Evolutionary conservation across 2,797 vertebrate genomes (phyloP).

Genomic region (Sternarchorhynchus goeldii): DNA sequence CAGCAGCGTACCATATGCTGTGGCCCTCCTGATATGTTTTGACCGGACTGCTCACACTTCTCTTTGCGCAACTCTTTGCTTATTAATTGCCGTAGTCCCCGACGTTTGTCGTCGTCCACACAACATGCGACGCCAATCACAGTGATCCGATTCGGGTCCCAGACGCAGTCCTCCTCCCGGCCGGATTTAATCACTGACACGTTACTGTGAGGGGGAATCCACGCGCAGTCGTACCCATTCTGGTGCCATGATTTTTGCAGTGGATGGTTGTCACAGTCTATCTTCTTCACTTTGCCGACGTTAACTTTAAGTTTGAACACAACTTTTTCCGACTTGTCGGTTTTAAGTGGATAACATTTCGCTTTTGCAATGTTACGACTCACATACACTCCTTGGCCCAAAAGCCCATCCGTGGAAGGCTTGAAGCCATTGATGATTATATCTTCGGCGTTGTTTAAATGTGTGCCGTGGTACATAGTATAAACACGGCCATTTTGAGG

Average conservation of each 20-base stretch:
- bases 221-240: constrained; percentile 58
- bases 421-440: constrained; percentile 55
- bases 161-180: constrained; percentile 62
- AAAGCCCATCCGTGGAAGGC: constrained; percentile 54
- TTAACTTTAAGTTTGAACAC: constrained; percentile 60
- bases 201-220: constrained; percentile 57
- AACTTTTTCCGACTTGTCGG: constrained; percentile 46
- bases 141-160: constrained; percentile 58
- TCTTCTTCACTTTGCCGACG: constrained; percentile 62
- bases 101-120: constrained; percentile 32
- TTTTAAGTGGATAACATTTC: constrained; percentile 55
- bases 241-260: constrained; percentile 57
- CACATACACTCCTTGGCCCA: constrained; percentile 61
- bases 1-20: constrained; percentile 56
- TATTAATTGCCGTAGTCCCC: constrained; percentile 45
- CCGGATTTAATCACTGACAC: constrained; percentile 52
- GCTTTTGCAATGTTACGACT: constrained; percentile 62
- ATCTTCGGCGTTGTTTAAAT: constrained; percentile 31
- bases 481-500: constrained; percentile 45
- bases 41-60: constrained; percentile 36
- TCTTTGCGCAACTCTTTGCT: background rate
- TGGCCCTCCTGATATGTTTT: background rate
- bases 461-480: constrained; percentile 62
- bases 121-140: constrained; percentile 57
- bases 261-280: constrained; percentile 57